phyloP scores from a whole-genome alignment of 2,888 invertebrate genomes.

The Dynastes maya region DNA sequence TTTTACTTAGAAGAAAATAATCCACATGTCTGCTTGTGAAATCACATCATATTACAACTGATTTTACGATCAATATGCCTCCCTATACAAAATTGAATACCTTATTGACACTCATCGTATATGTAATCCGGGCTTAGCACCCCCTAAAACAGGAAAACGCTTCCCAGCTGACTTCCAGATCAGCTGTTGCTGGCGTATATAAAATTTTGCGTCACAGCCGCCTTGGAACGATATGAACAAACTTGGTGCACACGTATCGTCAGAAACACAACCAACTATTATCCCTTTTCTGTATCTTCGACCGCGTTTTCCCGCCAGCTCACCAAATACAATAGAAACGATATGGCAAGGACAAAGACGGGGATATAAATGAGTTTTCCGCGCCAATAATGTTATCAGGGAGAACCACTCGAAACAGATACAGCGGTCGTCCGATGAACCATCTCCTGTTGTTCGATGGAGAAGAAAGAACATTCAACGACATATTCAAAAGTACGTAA shows the following conservation, averaged over 20 bases:
- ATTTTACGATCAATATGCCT: conserved; percentile 2
- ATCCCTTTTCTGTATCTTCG: conserved; percentile 36
- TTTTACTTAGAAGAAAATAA: background rate
- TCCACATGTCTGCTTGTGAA: background rate
- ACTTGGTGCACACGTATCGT: background rate
- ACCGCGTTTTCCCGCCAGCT: conserved; percentile 31
- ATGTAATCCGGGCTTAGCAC: conserved; percentile 9
- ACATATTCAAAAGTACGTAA: conserved; percentile 37
- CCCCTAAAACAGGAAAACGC: conserved; percentile 1
- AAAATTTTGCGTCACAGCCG: conserved; percentile 11
- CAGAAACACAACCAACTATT: conserved; percentile 6
- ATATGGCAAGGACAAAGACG: conserved; percentile 25
- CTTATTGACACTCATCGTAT: conserved; percentile 7
- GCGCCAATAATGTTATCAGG: conserved; percentile 37
- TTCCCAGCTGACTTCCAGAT: conserved; percentile 17
- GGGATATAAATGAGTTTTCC: conserved; percentile 37
- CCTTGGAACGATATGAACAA: conserved; percentile 22
- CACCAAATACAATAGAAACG: conserved; percentile 22
- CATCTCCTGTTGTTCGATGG: conserved; percentile 15
- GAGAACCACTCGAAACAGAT: conserved; percentile 33
- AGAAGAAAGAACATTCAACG: conserved; percentile 15
- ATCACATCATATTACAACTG: background rate
- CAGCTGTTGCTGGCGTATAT: conserved; percentile 7
- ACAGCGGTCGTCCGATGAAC: conserved; percentile 25
- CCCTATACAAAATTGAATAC: conserved; percentile 20